Evolutionary conservation across 2,797 vertebrate species (phyloP), one percentile per base, ranked within the genome.

Genomic region (Acipenser transmontanus): DNA sequence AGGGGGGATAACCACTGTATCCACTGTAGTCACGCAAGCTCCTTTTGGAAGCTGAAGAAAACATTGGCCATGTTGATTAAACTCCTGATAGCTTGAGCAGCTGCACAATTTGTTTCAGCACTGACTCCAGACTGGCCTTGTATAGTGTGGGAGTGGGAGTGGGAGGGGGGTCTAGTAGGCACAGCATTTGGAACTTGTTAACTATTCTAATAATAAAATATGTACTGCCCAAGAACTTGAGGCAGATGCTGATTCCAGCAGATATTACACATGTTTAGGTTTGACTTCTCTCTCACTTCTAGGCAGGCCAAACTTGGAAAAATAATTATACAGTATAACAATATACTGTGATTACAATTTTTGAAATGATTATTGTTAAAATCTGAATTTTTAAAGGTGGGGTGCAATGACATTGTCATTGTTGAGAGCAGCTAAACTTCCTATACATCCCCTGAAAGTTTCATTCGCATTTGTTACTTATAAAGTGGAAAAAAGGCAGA

Each of bases 71-170:
- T 59, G 12, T 71, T 71, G 77, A 79, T 76, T 77, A 70, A 74
- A 71, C 48, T 67, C 64, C 62, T 73, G 75, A 82, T 76, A 78
- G 71, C 68, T 59, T 9, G 66, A 74, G 65, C 76, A 79, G 77
- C 76, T 78, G 80, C 70, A 71, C 61, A 47, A 65, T 74, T 76
- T 71, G 70, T 50, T 63, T 61, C 51, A 61, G 73, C 70, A 65
- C 72, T 67, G 69, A 71, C 70, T 66, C 68, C 68, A 60, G 68
- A 63, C 48, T 50, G 61, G 61, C 61, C 61, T 67, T 63, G 49
- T 6, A 63, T 34, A 60, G n/a, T 4, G 56, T 34, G n/a, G 47
- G 68, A 51, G 17, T 7, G n/a, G 8, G 12, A 6, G 47, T n/a
- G 7, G 61, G 13, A 7, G 56, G 14, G 56, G 48, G 14, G 7